These are phyloP conservation scores for Cheiracanthium punctorium DNA, from an alignment of 2,888 invertebrate species.

Conservation along the genomic window DNA sequence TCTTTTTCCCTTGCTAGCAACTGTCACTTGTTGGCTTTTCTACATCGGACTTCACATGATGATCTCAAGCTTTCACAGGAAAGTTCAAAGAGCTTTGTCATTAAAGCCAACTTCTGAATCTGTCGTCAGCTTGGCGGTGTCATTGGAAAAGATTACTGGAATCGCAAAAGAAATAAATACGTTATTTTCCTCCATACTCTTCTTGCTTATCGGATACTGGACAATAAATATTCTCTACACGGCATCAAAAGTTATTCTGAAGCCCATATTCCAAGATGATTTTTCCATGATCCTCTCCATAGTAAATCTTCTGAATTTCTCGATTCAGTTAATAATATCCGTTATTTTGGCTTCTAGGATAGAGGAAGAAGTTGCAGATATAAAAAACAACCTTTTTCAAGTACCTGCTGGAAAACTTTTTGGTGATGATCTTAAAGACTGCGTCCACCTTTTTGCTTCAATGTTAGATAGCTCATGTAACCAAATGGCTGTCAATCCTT, in stretches of 20 bases:
- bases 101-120: neutral
- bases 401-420: neutral
- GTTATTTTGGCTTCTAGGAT: constrained; percentile 11
- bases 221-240: constrained; percentile 11
- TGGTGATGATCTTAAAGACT: neutral
- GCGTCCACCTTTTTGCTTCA: neutral
- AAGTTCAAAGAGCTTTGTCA: neutral
- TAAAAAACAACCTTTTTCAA: neutral
- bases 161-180: neutral
- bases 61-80: neutral
- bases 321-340: neutral
- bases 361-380: neutral
- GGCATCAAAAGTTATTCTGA: neutral
- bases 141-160: neutral
- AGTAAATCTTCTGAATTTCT: neutral
- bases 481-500: constrained; percentile 11
- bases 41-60: neutral
- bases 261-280: neutral
- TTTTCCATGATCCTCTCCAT: neutral
- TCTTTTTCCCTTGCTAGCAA: constrained; percentile 1
- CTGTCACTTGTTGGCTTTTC: neutral
- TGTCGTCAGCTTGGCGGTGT: neutral
- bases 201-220: constrained; percentile 9
- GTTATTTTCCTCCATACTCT: neutral
- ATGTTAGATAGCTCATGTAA: constrained; percentile 8